These are phyloP conservation scores for Peromyscus eremicus DNA, from an alignment of 2,797 vertebrate species.

Conservation along the genomic window DNA sequence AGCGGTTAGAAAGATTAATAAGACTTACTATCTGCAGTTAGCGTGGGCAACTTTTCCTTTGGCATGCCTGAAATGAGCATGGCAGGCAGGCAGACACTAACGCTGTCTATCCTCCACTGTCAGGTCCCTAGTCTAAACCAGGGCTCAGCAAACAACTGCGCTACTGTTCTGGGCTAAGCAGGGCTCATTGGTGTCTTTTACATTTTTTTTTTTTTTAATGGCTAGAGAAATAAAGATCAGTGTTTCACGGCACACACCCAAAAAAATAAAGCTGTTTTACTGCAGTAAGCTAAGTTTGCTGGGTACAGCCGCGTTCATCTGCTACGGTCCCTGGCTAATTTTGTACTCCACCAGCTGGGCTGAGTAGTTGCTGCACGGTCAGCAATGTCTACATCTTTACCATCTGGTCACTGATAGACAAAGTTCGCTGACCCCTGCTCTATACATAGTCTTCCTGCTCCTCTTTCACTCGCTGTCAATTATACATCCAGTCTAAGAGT, in stretches of 20 bases:
- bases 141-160: background rate
- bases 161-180: background rate
- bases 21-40: background rate
- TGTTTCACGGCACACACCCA: background rate
- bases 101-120: background rate
- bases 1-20: background rate
- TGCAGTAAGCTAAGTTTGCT: background rate
- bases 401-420: background rate
- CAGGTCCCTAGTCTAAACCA: background rate
- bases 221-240: background rate
- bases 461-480: background rate
- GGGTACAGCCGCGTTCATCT: background rate
- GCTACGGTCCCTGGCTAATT: background rate
- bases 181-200: background rate
- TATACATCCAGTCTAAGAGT: background rate
- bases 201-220: background rate
- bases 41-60: background rate
- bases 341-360: background rate
- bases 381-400: background rate
- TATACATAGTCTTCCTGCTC: background rate
- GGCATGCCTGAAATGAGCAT: background rate
- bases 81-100: background rate
- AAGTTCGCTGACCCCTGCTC: background rate
- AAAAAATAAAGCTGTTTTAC: background rate
- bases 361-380: background rate